A percentile compares a stretch with the other conserved stretches of the same genome.
phyloP scores from a whole-genome alignment of 2,113 vertebrate genomes.

The Aptenodytes forsteri region DNA sequence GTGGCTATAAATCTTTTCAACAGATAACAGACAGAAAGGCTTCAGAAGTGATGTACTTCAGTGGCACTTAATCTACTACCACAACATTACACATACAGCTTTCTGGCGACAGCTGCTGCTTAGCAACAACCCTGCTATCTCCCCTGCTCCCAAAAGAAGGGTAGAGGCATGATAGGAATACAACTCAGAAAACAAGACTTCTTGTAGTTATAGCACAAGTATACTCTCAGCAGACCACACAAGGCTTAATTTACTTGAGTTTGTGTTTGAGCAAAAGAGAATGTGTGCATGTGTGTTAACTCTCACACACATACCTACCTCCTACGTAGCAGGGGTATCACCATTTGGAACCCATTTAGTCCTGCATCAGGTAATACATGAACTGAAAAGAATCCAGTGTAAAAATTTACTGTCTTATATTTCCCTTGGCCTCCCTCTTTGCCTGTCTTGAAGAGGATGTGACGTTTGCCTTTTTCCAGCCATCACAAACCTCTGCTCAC shows the following conservation, averaged over 20 bases:
- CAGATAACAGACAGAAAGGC: not conserved
- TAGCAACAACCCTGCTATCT: not conserved
- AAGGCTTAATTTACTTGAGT: not conserved
- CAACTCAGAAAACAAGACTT: not conserved
- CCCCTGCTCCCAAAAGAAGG: not conserved
- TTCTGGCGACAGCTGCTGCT: not conserved
- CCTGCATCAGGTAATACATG: not conserved
- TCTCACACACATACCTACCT: not conserved
- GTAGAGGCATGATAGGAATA: not conserved
- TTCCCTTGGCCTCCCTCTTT: not conserved
- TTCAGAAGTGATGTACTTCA: not conserved
- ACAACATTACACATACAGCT: not conserved
- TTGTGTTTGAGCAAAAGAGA: not conserved
- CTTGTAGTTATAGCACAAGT: not conserved
- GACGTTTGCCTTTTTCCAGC: not conserved
- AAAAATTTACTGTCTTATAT: not conserved
- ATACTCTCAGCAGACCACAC: not conserved
- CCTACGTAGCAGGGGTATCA: not conserved
- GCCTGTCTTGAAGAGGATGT: not conserved
- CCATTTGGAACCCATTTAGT: not conserved
- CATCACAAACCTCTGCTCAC: not conserved
- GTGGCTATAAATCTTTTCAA: slow-evolving; percentile 2
- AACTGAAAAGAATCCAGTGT: not conserved
- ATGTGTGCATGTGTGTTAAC: rapidly evolving
- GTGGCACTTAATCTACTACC: not conserved